These are phyloP conservation scores for Epinotia demarniana DNA, from an alignment of 2,888 invertebrate species.

Conservation along the genomic window DNA sequence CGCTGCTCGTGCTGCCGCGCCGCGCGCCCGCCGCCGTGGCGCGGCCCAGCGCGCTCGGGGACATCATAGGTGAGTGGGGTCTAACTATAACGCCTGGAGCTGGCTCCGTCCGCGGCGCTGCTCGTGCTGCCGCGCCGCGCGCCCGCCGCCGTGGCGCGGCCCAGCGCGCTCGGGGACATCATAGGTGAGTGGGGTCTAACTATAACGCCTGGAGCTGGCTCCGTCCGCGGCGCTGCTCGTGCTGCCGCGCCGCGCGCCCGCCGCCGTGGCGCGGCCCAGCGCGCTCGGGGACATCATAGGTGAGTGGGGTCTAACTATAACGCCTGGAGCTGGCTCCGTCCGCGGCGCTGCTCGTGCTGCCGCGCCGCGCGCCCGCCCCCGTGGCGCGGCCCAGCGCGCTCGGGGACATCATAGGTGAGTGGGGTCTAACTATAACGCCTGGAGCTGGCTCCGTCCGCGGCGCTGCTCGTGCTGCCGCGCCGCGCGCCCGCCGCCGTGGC, in stretches of 20 bases:
- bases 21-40: constrained; percentile 61
- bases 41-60: constrained; percentile 50
- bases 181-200: constrained; percentile 62
- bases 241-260: constrained; percentile 81
- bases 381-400: constrained; percentile 53
- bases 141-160: constrained; percentile 55
- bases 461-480: constrained; percentile 88
- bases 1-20: constrained; percentile 88
- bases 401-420: constrained; percentile 57
- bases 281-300: constrained; percentile 54
- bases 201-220: constrained; percentile 88
- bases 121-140: constrained; percentile 87
- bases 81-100: no score
- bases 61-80: constrained; percentile 60
- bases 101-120: constrained; percentile 91
- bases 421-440: no score
- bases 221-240: constrained; percentile 92
- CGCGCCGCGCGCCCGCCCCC: constrained; percentile 70
- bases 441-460: constrained; percentile 90
- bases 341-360: constrained; percentile 90
- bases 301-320: no score
- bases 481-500: constrained; percentile 61
- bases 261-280: constrained; percentile 55
- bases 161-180: constrained; percentile 52
- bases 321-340: constrained; percentile 90